A percentile compares a stretch with the other conserved stretches of the same genome.
phyloP scores from a whole-genome alignment of 2,888 invertebrate genomes.

The Nasonovia ribisnigri region DNA sequence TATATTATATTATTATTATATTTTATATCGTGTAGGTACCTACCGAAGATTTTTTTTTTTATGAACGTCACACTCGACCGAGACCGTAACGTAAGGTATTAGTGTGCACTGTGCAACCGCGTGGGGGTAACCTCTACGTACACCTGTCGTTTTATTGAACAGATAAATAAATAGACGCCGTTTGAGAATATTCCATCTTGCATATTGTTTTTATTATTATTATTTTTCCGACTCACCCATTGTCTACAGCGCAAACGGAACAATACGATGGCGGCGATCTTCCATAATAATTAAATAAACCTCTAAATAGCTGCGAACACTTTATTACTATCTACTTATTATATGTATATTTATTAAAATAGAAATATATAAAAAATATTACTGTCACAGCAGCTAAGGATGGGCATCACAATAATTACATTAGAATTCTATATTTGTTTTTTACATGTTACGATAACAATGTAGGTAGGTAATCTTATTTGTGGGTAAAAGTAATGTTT shows the following conservation, averaged over 20 bases:
- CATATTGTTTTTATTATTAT: not conserved
- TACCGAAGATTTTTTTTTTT: slow-evolving; percentile 2
- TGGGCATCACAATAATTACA: too few species aligned
- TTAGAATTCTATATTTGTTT: too few species aligned
- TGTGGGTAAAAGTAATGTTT: too few species aligned
- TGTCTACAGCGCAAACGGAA: not conserved
- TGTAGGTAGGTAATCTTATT: too few species aligned
- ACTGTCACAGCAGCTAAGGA: too few species aligned
- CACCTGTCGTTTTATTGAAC: not conserved
- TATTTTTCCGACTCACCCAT: not conserved
- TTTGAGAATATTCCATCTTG: not conserved
- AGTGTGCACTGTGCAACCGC: not conserved
- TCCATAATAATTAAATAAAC: not conserved
- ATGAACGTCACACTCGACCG: not conserved
- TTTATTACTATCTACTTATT: too few species aligned
- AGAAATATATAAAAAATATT: too few species aligned
- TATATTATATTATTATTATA: not conserved
- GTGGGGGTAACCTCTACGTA: not conserved
- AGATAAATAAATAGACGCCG: not conserved
- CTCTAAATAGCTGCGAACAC: not conserved
- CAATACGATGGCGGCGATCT: not conserved
- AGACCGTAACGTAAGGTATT: not conserved
- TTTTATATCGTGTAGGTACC: not conserved
- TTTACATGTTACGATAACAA: too few species aligned
- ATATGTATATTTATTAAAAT: too few species aligned